phyloP scores from a whole-genome alignment of 2,113 vertebrate genomes.

The Cochlearius cochlearius region DNA sequence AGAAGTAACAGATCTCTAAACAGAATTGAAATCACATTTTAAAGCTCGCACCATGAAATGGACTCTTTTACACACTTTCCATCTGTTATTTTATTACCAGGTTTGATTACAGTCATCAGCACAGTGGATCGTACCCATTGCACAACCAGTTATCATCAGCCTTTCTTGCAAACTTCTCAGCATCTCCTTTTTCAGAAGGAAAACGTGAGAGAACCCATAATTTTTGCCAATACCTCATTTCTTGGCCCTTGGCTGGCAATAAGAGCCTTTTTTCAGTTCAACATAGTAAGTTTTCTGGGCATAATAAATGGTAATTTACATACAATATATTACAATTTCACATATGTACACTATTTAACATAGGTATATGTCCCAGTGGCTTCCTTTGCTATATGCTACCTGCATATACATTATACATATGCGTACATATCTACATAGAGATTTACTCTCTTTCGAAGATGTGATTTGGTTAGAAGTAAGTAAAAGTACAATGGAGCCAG shows the following conservation, averaged over 20 bases:
- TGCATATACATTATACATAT: not conserved
- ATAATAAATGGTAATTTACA: not conserved
- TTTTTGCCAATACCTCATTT: not conserved
- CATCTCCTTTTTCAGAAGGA: not conserved
- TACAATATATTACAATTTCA: not conserved
- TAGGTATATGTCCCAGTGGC: not conserved
- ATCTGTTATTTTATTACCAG: slow-evolving; percentile 5
- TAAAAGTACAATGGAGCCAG: not conserved
- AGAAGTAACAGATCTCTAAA: not conserved
- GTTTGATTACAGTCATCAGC: not conserved
- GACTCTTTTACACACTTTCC: not conserved
- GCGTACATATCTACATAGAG: not conserved
- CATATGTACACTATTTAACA: not conserved
- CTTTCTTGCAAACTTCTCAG: not conserved
- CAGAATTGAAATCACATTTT: not conserved
- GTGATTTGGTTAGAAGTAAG: not conserved
- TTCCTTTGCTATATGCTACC: not conserved
- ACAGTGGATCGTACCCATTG: not conserved
- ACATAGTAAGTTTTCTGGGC: not conserved
- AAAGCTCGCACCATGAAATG: not conserved
- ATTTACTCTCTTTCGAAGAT: not conserved
- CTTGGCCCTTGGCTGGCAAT: not conserved
- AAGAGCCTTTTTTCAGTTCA: not conserved
- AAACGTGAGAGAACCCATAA: not conserved
- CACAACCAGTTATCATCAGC: not conserved